Evolutionary conservation across 2,888 invertebrate species (phyloP).

Genomic region (Pilophorus perplexus): DNA sequence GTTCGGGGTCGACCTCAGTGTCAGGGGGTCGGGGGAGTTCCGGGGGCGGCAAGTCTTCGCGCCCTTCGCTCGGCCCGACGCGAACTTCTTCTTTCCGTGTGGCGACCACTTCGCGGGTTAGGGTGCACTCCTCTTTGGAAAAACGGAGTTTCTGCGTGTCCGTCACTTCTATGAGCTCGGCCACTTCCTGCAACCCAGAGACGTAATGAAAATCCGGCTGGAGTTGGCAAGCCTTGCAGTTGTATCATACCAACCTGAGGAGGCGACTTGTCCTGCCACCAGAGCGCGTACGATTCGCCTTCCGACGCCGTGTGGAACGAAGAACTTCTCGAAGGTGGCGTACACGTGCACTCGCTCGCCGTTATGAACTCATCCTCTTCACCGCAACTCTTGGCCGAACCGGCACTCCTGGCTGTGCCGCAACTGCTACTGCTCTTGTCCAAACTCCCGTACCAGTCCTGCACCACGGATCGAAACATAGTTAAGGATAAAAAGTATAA

Average conservation of each 20-base stretch:
- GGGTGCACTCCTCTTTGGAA: constrained; percentile 44
- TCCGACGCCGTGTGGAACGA: constrained; percentile 69
- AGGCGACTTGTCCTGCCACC: constrained; percentile 50
- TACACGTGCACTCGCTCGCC: constrained; percentile 65
- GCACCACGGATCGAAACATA: no score
- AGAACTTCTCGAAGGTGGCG: constrained; percentile 65
- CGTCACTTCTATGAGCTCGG: constrained; percentile 41
- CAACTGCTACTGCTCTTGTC: constrained; percentile 46
- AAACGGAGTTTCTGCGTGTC: constrained; percentile 43
- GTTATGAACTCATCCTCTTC: constrained; percentile 52
- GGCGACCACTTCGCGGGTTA: constrained; percentile 31
- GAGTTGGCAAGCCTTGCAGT: no score
- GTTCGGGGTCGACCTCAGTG: constrained; percentile 33
- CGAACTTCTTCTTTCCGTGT: not conserved
- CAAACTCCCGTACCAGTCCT: constrained; percentile 50
- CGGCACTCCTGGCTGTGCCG: constrained; percentile 38
- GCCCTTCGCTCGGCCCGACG: not conserved
- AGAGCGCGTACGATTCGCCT: constrained; percentile 60
- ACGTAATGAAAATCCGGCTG: not conserved
- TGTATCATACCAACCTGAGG: constrained; percentile 18
- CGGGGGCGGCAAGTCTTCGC: not conserved
- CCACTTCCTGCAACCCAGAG: constrained; percentile 27
- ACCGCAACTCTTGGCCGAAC: constrained; percentile 18
- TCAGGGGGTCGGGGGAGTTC: not conserved
- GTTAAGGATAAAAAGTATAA: no score